These are phyloP conservation scores for Sarcophaga carnaria DNA, from an alignment of 2,888 invertebrate species.

Conservation along the genomic window DNA sequence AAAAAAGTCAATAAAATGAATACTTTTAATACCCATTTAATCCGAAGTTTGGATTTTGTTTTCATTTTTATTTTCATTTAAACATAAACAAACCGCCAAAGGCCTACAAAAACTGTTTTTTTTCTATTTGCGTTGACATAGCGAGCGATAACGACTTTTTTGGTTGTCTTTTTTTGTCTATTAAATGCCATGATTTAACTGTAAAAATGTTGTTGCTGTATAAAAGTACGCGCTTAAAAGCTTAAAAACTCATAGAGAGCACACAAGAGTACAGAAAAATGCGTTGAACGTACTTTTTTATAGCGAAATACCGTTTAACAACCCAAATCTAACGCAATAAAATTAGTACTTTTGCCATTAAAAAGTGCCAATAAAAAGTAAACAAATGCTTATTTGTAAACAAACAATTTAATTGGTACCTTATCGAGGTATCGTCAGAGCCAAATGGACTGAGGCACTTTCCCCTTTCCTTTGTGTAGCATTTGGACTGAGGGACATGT, in stretches of 20 bases:
- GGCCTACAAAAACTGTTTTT: conserved; percentile 29
- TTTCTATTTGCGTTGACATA: conserved; percentile 46
- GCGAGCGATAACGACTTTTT: conserved; percentile 49
- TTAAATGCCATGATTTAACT: conserved; percentile 41
- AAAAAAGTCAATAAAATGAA: conserved; percentile 24
- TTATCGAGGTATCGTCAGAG: no score
- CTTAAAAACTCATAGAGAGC: not conserved
- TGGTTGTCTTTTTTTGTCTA: not conserved
- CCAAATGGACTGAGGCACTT: no score
- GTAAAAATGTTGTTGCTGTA: conserved; percentile 33
- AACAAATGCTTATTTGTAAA: no score
- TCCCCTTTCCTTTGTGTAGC: no score
- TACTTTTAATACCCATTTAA: conserved; percentile 55
- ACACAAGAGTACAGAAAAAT: conserved; percentile 28
- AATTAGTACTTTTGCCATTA: not conserved
- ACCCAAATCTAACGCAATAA: conserved; percentile 5
- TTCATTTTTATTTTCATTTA: not conserved
- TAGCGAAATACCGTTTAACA: conserved; percentile 27
- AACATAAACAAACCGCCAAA: conserved; percentile 52
- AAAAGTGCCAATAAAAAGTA: not conserved
- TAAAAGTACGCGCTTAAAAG: conserved; percentile 15
- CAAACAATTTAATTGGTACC: no score
- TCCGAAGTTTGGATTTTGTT: conserved; percentile 34
- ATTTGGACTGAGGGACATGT: no score
- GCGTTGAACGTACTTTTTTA: conserved; percentile 58